phyloP scores from a whole-genome alignment of 2,113 vertebrate genomes.

The Verasper variegatus region DNA sequence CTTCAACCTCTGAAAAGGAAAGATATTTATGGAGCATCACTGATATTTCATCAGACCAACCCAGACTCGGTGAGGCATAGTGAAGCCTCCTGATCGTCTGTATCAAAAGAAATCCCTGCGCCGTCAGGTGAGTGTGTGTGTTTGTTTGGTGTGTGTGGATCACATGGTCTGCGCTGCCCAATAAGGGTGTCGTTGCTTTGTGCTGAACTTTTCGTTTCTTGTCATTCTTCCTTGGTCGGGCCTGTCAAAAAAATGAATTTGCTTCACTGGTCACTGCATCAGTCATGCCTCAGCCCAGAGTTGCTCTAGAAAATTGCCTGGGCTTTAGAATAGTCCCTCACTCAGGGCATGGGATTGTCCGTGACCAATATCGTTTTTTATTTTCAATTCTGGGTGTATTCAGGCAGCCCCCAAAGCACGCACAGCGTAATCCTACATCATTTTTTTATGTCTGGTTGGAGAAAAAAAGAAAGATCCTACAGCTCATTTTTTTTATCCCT shows the following conservation, averaged over 20 bases:
- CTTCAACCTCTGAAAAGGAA: conserved; percentile 40
- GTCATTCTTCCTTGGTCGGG: conserved; percentile 65
- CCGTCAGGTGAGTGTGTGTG: conserved; percentile 13
- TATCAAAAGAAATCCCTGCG: conserved; percentile 18
- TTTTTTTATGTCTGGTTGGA: conserved; percentile 10
- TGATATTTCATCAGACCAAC: conserved; percentile 62
- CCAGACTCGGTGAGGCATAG: conserved; percentile 34
- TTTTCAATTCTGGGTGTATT: conserved; percentile 36
- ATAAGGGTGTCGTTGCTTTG: conserved; percentile 59
- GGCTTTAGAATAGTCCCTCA: conserved; percentile 53
- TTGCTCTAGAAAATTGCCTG: conserved; percentile 69
- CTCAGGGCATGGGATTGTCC: conserved; percentile 58
- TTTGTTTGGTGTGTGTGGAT: not conserved
- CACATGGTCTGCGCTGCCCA: conserved; percentile 19
- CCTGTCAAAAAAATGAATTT: conserved; percentile 79
- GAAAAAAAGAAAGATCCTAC: conserved; percentile 3
- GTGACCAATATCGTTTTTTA: conserved; percentile 39
- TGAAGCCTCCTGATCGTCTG: conserved; percentile 32
- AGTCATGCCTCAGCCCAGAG: conserved; percentile 61
- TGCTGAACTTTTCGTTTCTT: conserved; percentile 70
- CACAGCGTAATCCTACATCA: conserved; percentile 20
- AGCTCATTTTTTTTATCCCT: conserved; percentile 15
- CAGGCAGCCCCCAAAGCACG: not conserved
- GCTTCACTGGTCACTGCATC: conserved; percentile 74
- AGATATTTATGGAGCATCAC: conserved; percentile 59